Percentiles rank a stretch among this genome's conserved stretches.
These are phyloP conservation scores for Chauna torquata DNA, from an alignment of 2,113 vertebrate genomes.

Conservation along the genomic window DNA sequence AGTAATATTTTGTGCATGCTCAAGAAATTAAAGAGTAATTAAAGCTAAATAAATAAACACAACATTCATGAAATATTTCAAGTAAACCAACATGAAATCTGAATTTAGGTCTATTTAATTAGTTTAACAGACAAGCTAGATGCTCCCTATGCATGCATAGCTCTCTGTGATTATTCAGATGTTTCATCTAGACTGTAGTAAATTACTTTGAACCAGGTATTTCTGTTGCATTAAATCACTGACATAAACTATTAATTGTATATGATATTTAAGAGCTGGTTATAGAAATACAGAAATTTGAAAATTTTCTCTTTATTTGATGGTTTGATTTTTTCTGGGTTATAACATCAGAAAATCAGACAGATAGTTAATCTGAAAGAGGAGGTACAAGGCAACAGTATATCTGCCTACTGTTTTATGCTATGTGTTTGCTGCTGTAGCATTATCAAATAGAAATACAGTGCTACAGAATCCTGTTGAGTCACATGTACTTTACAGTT, in stretches of 20 bases:
- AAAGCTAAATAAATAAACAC: neutral
- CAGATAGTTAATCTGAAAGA: neutral
- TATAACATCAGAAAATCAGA: neutral
- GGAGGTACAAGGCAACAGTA: neutral
- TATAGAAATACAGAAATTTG: neutral
- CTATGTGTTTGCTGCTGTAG: neutral
- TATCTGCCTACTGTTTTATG: neutral
- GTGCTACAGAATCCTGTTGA: neutral
- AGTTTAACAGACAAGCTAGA: neutral
- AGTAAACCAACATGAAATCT: neutral
- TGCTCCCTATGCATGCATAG: fast-evolving
- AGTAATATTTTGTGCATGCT: neutral
- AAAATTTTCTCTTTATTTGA: neutral
- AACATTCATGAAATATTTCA: neutral
- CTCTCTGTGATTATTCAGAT: neutral
- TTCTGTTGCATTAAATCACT: neutral
- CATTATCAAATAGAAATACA: neutral
- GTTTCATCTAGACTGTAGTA: neutral
- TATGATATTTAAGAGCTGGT: neutral
- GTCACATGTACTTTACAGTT: neutral
- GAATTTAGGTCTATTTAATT: neutral
- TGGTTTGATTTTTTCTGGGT: neutral
- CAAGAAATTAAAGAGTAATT: neutral
- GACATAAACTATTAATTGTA: neutral
- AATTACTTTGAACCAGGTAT: neutral